phyloP scores from a whole-genome alignment of 2,797 vertebrate genomes.

The Acipenser oxyrinchus region DNA sequence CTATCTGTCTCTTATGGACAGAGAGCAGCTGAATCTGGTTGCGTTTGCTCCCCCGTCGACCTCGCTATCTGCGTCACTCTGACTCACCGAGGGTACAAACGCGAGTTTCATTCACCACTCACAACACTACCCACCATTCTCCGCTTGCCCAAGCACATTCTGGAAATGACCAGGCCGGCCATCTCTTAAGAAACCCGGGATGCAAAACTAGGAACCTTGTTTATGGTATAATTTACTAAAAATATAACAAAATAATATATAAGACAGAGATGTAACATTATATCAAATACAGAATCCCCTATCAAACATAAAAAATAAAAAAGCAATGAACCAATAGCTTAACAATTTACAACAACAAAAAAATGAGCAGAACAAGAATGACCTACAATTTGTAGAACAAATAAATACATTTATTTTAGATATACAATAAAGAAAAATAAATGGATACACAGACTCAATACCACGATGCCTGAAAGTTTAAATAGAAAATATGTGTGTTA shows the following conservation, averaged over 20 bases:
- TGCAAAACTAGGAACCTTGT: neutral
- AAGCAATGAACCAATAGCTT: no score
- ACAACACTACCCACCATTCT: constrained; percentile 17
- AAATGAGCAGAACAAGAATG: no score
- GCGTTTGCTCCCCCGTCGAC: constrained; percentile 10
- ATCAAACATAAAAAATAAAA: no score
- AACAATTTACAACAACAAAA: no score
- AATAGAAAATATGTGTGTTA: no score
- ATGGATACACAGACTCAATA: no score
- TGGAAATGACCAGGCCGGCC: neutral
- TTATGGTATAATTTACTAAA: neutral
- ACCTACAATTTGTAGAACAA: no score
- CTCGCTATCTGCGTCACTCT: constrained; percentile 35
- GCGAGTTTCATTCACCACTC: constrained; percentile 8
- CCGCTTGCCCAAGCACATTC: constrained; percentile 17
- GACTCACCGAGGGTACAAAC: constrained; percentile 27
- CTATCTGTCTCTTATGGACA: neutral
- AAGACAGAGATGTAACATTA: no score
- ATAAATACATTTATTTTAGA: no score
- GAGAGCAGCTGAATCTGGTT: constrained; percentile 19
- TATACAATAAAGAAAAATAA: no score
- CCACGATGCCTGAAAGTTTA: no score
- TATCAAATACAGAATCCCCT: no score
- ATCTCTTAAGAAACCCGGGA: neutral
- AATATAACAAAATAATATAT: neutral